A percentile compares a stretch with the other conserved stretches of the same genome.
Evolutionary conservation across 2,113 vertebrate genomes (phyloP).

Genomic region (Hyperopisus bebe): DNA sequence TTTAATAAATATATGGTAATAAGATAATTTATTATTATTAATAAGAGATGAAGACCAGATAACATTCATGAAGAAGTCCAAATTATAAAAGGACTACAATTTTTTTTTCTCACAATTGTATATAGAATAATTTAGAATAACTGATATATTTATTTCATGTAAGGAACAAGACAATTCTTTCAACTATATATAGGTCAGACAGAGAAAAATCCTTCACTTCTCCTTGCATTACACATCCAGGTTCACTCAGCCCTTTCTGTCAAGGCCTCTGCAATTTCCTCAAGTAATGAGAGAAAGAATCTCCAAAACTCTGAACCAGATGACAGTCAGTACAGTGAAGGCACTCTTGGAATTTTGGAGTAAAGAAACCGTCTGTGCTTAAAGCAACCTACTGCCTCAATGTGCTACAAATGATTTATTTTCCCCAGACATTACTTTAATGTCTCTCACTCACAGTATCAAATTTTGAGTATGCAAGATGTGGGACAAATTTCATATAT

Average conservation of each 20-base stretch:
- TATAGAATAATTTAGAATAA: background rate
- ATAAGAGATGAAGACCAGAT: background rate
- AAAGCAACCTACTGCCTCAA: background rate
- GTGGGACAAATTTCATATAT: background rate
- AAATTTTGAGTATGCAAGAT: background rate
- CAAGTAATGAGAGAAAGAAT: background rate
- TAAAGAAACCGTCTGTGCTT: background rate
- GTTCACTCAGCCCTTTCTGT: background rate
- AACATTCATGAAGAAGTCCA: background rate
- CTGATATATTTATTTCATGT: background rate
- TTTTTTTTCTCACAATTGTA: background rate
- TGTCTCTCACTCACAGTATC: conserved; percentile 6
- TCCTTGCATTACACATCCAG: background rate
- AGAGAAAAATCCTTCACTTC: background rate
- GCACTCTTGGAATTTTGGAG: background rate
- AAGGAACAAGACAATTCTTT: background rate
- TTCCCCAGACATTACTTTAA: background rate
- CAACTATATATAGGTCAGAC: background rate
- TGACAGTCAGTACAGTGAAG: background rate
- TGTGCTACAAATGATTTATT: background rate
- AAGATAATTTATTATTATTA: background rate
- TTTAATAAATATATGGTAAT: background rate
- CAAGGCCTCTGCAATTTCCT: background rate
- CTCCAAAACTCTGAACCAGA: background rate
- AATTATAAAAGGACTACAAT: background rate